These are phyloP conservation scores for Eospalax fontanierii DNA, from an alignment of 2,797 vertebrate genomes.

Conservation along the genomic window DNA sequence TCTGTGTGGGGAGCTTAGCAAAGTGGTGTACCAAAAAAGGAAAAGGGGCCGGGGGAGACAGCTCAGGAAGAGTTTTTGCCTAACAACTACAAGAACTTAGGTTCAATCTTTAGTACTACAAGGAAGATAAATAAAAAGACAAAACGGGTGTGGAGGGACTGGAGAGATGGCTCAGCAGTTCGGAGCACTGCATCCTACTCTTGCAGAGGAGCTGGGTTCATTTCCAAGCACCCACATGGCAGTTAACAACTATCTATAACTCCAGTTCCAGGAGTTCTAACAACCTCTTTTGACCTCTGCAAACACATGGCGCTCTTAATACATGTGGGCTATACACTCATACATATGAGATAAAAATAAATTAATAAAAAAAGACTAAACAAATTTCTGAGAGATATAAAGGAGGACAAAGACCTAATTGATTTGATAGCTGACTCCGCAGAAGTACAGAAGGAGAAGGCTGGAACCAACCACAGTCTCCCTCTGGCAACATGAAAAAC, in stretches of 20 bases:
- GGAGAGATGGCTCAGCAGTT: neutral
- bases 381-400: neutral
- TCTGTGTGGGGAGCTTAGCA: neutral
- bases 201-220: too few relatives aligned
- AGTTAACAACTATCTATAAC: too few relatives aligned
- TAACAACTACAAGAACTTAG: neutral
- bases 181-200: too few relatives aligned
- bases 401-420: slow-evolving; percentile 1
- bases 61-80: neutral
- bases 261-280: too few relatives aligned
- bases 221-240: too few relatives aligned
- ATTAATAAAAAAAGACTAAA: too few relatives aligned
- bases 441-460: neutral
- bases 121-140: neutral
- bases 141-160: neutral
- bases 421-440: neutral
- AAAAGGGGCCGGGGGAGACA: neutral
- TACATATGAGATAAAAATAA: too few relatives aligned
- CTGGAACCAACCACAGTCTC: neutral
- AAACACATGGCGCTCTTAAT: too few relatives aligned
- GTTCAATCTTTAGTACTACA: neutral
- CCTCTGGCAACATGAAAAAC: neutral
- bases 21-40: neutral
- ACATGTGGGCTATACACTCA: too few relatives aligned
- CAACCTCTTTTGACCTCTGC: too few relatives aligned